Percentiles rank a stretch among this genome's conserved stretches.
Conservation (phyloP, 2,888 invertebrate species). For the Zootermopsis nevadensis region DNA sequence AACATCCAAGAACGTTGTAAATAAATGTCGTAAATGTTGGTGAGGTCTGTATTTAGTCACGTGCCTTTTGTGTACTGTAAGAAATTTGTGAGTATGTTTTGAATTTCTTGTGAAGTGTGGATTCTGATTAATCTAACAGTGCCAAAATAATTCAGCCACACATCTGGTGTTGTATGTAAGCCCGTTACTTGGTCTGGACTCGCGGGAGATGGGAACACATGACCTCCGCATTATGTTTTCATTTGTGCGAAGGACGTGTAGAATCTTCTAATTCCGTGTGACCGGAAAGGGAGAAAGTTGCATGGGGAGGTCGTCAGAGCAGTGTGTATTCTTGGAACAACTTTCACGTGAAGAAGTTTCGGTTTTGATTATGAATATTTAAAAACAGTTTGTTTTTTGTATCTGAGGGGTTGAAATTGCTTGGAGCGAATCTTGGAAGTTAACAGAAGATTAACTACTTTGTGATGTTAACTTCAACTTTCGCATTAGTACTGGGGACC, state of each 20-base stretch:
- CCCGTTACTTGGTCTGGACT: too few species aligned
- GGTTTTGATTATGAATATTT: not conserved
- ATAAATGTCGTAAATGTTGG: too few species aligned
- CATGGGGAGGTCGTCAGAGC: not conserved
- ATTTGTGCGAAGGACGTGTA: not conserved
- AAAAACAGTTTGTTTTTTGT: not conserved
- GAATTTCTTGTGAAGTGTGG: too few species aligned
- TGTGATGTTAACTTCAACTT: not conserved
- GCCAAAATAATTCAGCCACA: too few species aligned
- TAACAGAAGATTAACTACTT: not conserved
- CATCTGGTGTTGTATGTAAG: too few species aligned
- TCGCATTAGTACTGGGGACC: not conserved
- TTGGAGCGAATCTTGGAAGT: not conserved
- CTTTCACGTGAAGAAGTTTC: not conserved
- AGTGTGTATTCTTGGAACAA: not conserved
- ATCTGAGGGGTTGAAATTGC: not conserved
- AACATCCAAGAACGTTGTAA: too few species aligned
- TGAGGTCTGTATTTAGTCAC: too few species aligned
- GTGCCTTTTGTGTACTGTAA: too few species aligned
- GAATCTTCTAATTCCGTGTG: not conserved
- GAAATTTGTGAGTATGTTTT: too few species aligned
- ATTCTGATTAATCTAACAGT: too few species aligned
- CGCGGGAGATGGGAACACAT: too few species aligned
- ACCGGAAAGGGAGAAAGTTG: not conserved
- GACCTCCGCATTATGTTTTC: too few species aligned